Percentiles rank a stretch among this genome's conserved stretches.
These are phyloP conservation scores for Parazoanthus swiftii DNA, from an alignment of 92 coral and sea anemone genomes.

Conservation along the genomic window DNA sequence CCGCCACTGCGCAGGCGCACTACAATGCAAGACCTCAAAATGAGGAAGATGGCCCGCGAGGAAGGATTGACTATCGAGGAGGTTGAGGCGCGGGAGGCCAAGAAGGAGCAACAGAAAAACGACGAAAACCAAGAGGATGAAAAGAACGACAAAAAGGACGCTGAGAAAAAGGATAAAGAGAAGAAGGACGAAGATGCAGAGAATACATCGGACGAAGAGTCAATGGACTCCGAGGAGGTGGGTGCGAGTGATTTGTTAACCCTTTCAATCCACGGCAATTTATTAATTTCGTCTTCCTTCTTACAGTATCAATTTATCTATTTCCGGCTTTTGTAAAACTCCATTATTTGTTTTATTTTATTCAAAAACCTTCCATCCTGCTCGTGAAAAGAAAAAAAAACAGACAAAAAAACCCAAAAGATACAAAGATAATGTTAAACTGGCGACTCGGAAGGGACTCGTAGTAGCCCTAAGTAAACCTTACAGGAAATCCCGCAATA, in stretches of 20 bases:
- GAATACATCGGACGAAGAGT: slow-evolving; percentile 80
- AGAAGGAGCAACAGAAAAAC: slow-evolving; percentile 52
- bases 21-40: slow-evolving; percentile 67
- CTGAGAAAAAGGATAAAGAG: slow-evolving; percentile 53
- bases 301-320: background rate
- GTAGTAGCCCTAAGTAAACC: too few relatives aligned
- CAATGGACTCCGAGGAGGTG: slow-evolving; percentile 78
- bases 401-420: too few relatives aligned
- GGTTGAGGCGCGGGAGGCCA: slow-evolving; percentile 71
- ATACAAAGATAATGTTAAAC: too few relatives aligned
- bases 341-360: too few relatives aligned
- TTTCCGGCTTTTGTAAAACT: background rate
- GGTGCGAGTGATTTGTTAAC: slow-evolving; percentile 35
- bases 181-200: slow-evolving; percentile 77
- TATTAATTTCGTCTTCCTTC: background rate
- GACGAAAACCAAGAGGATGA: slow-evolving; percentile 60
- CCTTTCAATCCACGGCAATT: background rate
- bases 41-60: slow-evolving; percentile 79
- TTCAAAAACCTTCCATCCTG: too few relatives aligned
- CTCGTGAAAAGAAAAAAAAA: too few relatives aligned
- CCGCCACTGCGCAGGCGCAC: slow-evolving; percentile 64
- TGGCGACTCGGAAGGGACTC: too few relatives aligned
- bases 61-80: slow-evolving; percentile 75
- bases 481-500: too few relatives aligned
- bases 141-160: slow-evolving; percentile 62